Conservation (phyloP, 2,888 invertebrate genomes). For the Selenia dentaria region DNA sequence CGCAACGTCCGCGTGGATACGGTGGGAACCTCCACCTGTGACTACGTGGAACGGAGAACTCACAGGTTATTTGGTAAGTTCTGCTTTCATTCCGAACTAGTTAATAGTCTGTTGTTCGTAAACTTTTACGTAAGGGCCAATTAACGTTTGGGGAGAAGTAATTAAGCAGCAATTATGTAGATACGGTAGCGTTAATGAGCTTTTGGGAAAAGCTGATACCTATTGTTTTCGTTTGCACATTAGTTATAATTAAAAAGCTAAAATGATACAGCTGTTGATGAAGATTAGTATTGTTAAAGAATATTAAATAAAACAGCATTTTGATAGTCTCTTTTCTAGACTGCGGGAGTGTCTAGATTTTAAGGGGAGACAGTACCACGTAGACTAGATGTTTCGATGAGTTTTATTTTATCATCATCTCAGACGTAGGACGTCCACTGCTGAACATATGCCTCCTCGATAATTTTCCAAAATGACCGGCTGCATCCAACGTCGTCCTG, state of each 20-base stretch:
- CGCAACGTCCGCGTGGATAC: conserved; percentile 91
- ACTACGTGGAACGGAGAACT: conserved; percentile 92
- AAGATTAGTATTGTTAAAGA: too few relatives aligned
- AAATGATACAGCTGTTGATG: not conserved
- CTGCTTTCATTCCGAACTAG: conserved; percentile 38
- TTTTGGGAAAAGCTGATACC: conserved; percentile 10
- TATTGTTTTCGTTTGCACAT: conserved; percentile 20
- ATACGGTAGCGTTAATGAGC: conserved; percentile 20
- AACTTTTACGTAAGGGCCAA: conserved; percentile 38
- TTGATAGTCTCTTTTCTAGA: too few relatives aligned
- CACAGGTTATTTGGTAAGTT: conserved; percentile 93
- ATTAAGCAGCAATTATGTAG: conserved; percentile 28
- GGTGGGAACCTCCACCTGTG: conserved; percentile 92
- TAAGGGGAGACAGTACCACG: too few relatives aligned
- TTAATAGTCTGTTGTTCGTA: conserved; percentile 41
- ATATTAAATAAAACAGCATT: too few relatives aligned
- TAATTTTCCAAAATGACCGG: too few relatives aligned
- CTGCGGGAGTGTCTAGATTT: too few relatives aligned
- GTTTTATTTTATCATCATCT: too few relatives aligned
- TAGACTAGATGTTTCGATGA: too few relatives aligned
- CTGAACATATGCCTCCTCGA: too few relatives aligned
- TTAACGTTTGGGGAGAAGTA: conserved; percentile 28
- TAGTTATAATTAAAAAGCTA: conserved; percentile 2
- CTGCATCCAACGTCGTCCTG: too few relatives aligned
- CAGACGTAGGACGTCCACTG: too few relatives aligned